A percentile compares a stretch with the other conserved stretches of the same genome.
These are phyloP conservation scores for Pomacea canaliculata DNA, from an alignment of 2,888 invertebrate species.

Conservation along the genomic window DNA sequence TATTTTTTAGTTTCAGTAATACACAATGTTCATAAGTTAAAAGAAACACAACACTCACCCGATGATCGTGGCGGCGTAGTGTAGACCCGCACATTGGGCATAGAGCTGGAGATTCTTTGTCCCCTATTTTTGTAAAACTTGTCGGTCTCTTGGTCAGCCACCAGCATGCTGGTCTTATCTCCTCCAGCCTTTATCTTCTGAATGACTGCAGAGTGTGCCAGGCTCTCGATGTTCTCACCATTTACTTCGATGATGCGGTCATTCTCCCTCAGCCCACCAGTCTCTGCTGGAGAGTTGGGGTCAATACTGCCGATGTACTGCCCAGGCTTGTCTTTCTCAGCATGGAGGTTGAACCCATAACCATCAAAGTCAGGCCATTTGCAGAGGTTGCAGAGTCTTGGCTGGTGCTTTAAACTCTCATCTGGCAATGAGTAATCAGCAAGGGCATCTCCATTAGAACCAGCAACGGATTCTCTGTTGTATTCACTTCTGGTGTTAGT, in stretches of 20 bases:
- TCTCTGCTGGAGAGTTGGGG: conserved; percentile 70
- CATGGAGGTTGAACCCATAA: conserved; percentile 98
- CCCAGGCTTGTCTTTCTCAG: conserved; percentile 92
- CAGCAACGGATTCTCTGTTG: not conserved
- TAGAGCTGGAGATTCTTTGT: conserved; percentile 46
- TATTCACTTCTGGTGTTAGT: no score
- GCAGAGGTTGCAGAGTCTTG: conserved; percentile 83
- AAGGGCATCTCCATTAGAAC: conserved; percentile 3
- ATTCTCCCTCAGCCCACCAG: conserved; percentile 82
- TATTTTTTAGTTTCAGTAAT: no score
- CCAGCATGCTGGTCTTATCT: conserved; percentile 88
- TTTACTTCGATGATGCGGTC: conserved; percentile 86
- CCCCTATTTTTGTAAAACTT: conserved; percentile 78
- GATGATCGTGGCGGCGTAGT: conserved; percentile 8
- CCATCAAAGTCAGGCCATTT: conserved; percentile 93
- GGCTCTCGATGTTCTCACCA: conserved; percentile 88
- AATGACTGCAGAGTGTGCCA: conserved; percentile 91
- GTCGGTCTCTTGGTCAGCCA: conserved; percentile 83
- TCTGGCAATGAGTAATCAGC: conserved; percentile 1
- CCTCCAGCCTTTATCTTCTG: conserved; percentile 87
- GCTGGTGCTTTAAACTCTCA: conserved; percentile 37
- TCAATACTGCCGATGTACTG: conserved; percentile 97
- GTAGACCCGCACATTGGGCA: conserved; percentile 40
- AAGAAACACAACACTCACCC: conserved; percentile 6
- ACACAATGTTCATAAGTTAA: no score